Evolutionary conservation across 2,113 vertebrate genomes (phyloP).

Genomic region (Lichenostomus cassidix): DNA sequence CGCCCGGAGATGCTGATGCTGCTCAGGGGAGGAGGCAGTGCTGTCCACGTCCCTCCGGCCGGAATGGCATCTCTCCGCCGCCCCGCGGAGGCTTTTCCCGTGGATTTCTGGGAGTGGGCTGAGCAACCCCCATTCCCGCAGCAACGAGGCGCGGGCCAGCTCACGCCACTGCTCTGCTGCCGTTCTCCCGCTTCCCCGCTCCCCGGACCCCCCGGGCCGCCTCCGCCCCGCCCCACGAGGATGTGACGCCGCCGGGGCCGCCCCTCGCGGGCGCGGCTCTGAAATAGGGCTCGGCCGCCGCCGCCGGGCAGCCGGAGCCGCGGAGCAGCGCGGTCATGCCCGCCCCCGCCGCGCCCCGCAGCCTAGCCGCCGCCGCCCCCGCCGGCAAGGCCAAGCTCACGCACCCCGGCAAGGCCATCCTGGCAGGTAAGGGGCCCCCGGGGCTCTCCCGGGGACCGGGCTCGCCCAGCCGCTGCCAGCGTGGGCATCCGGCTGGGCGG

Average conservation of each 20-base stretch:
- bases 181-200: too few relatives aligned
- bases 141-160: rapidly evolving
- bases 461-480: background rate
- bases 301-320: background rate
- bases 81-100: background rate
- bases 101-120: background rate
- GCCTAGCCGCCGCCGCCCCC: slow-evolving; percentile 77
- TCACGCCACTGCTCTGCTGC: rapidly evolving
- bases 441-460: background rate
- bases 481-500: background rate
- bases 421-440: slow-evolving; percentile 77
- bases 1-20: background rate
- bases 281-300: background rate
- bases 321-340: background rate
- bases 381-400: slow-evolving; percentile 81
- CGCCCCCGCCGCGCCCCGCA: slow-evolving; percentile 29
- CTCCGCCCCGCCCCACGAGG: background rate
- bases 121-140: background rate
- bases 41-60: background rate
- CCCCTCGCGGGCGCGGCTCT: slow-evolving; percentile 24
- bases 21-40: background rate
- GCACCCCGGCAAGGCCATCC: slow-evolving; percentile 86
- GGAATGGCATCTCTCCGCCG: background rate
- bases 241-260: slow-evolving; percentile 63
- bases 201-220: background rate